These are phyloP conservation scores for Danio kyathit DNA, from an alignment of 2,797 vertebrate species.

Conservation along the genomic window DNA sequence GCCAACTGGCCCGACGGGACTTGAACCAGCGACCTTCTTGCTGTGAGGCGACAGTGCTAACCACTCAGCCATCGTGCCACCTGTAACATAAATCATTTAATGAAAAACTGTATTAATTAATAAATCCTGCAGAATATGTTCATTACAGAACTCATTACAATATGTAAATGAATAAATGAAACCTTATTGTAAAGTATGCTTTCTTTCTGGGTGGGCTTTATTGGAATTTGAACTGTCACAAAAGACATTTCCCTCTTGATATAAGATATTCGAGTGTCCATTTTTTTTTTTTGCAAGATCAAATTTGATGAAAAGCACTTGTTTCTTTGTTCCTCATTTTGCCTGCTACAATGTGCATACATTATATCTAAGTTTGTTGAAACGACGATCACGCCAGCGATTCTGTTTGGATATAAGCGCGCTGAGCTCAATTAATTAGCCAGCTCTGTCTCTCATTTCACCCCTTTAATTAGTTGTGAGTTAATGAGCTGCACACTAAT, in stretches of 20 bases:
- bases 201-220: not conserved
- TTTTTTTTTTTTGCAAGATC: not conserved
- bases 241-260: not conserved
- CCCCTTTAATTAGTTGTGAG: conserved; percentile 77
- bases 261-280: not conserved
- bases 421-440: conserved; percentile 73
- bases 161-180: not conserved
- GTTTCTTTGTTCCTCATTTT: conserved; percentile 13
- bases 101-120: too few species aligned
- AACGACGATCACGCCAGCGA: conserved; percentile 59
- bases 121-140: too few species aligned
- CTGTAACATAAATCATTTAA: too few species aligned
- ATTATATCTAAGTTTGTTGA: conserved; percentile 29
- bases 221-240: not conserved
- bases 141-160: too few species aligned
- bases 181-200: not conserved
- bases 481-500: conserved; percentile 72
- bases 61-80: too few species aligned
- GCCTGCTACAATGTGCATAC: conserved; percentile 21
- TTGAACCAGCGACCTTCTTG: too few species aligned
- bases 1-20: too few species aligned
- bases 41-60: too few species aligned
- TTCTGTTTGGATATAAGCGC: conserved; percentile 67
- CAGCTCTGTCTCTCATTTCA: conserved; percentile 67
- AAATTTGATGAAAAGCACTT: conserved; percentile 18